Evolutionary conservation across 37 sponge, comb jelly and placozoan genomes (phyloP), one percentile per base, ranked within the genome.

Genomic region (Chondrosia reniformis): DNA sequence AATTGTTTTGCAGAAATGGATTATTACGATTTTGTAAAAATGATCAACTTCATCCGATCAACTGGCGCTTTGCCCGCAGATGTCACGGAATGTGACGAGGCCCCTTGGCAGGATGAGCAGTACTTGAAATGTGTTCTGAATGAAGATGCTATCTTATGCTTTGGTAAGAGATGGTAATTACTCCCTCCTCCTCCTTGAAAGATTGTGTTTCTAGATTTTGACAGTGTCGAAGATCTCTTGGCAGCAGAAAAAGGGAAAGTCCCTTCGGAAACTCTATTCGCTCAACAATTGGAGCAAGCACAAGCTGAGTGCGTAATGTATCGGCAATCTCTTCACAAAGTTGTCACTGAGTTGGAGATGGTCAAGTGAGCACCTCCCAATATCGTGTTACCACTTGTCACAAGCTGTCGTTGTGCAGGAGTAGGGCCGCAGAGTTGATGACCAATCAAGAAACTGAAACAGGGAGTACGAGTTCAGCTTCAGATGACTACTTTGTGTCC

Each of bases 11-110:
- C 81, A 90, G 91, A 43, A 4, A 13, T 85, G 45, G 86, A 92
- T 31, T 78, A 63, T 55, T 89, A 89, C 58, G 63, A 77, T 5
- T 86, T 91, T 55, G 74, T 89, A 73, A 89, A 89, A 71, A 69
- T 92, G 24, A 80, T 92, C 39, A 92, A 92, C 55, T 92, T 79
- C 71, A 81, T 92, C 8, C 57, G 93, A 12, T 63, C n/a, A n/a
- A n/a, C 36, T 33, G 37, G 7, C 3, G 8, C 27, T 2, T 7
- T 34, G 5, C 27, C 80, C 24, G 32, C 49, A 19, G 25, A 1
- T 34, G n/a, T n/a, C n/a, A 32, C 15, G 4, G 13, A 21, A 33
- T 36, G 46, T 45, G 24, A 34, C 30, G 4, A 6, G 22, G 30
- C 44, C 13, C 89, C 89, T 19, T 92, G 93, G 93, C 75, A 81